Evolutionary conservation across 2,888 invertebrate genomes (phyloP).

Genomic region (Antitype chi): DNA sequence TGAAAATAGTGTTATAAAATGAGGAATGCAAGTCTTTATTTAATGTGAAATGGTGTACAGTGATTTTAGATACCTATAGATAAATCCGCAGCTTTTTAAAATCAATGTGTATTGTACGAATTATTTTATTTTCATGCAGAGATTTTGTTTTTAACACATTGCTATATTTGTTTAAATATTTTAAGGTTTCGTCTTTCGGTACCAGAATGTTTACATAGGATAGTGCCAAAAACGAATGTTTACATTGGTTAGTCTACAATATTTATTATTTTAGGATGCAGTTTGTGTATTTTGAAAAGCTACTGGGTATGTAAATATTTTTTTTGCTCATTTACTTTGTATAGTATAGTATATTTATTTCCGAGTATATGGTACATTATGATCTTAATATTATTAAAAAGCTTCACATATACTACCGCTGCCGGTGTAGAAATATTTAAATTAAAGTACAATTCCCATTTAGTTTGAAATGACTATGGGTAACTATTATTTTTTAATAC

Average conservation of each 20-base stretch:
- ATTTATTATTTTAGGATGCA: slow-evolving; percentile 64
- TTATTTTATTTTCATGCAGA: not conserved
- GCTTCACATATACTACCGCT: too few relatives aligned
- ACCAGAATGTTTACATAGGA: slow-evolving; percentile 57
- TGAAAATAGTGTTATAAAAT: not conserved
- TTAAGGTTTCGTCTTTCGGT: slow-evolving; percentile 41
- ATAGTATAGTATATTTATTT: too few relatives aligned
- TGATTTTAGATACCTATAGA: not conserved
- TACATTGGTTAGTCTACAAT: slow-evolving; percentile 41
- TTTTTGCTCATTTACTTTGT: slow-evolving; percentile 51
- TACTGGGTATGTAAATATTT: slow-evolving; percentile 45
- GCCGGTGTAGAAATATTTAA: too few relatives aligned
- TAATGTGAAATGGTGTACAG: not conserved
- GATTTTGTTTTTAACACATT: slow-evolving; percentile 29
- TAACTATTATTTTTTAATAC: too few relatives aligned
- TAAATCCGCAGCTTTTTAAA: not conserved
- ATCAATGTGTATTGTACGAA: not conserved
- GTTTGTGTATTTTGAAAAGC: slow-evolving; percentile 51
- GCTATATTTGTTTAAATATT: slow-evolving; percentile 49
- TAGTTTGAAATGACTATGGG: too few relatives aligned
- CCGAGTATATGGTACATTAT: too few relatives aligned
- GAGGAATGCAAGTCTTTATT: not conserved
- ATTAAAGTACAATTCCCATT: too few relatives aligned
- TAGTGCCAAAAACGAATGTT: slow-evolving; percentile 60
- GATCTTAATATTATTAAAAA: too few relatives aligned